A percentile compares a stretch with the other conserved stretches of the same genome.
These are phyloP conservation scores for Boleophthalmus pectinirostris DNA, from an alignment of 2,113 vertebrate species.

Conservation along the genomic window DNA sequence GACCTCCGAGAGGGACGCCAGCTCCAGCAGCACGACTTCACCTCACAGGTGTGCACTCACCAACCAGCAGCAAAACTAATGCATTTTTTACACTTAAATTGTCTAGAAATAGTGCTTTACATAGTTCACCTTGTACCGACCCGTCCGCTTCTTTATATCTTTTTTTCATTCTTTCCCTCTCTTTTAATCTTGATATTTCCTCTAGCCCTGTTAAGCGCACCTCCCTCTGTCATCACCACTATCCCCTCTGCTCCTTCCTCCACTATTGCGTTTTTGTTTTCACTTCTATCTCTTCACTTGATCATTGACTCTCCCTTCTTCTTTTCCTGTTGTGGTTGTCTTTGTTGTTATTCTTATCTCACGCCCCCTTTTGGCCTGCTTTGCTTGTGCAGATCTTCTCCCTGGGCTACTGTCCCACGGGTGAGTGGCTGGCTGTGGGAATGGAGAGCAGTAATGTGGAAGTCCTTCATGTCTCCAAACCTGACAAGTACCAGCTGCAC, in stretches of 20 bases:
- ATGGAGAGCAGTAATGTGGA: slow-evolving; percentile 85
- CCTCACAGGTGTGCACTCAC: slow-evolving; percentile 69
- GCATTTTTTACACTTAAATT: not conserved
- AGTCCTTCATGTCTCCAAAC: slow-evolving; percentile 77
- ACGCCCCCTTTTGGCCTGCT: not conserved
- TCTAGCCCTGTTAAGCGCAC: not conserved
- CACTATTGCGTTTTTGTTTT: not conserved
- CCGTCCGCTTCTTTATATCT: not conserved
- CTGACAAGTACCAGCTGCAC: slow-evolving; percentile 77
- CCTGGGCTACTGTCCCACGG: slow-evolving; percentile 86
- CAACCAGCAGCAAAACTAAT: not conserved
- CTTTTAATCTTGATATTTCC: not conserved
- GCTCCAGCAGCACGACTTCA: slow-evolving; percentile 81
- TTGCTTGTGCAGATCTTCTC: slow-evolving; percentile 80
- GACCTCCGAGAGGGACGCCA: slow-evolving; percentile 79
- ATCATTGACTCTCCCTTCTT: not conserved
- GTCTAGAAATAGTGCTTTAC: not conserved
- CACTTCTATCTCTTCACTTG: not conserved
- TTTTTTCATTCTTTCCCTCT: not conserved
- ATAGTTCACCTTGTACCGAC: not conserved
- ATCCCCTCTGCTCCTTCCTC: not conserved
- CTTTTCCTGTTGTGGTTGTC: not conserved
- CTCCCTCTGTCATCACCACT: not conserved
- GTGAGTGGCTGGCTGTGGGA: slow-evolving; percentile 83
- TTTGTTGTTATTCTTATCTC: not conserved